A percentile compares a stretch with the other conserved stretches of the same genome.
Conservation (phyloP, 2,888 invertebrate species). For the Tenthredo livida region DNA sequence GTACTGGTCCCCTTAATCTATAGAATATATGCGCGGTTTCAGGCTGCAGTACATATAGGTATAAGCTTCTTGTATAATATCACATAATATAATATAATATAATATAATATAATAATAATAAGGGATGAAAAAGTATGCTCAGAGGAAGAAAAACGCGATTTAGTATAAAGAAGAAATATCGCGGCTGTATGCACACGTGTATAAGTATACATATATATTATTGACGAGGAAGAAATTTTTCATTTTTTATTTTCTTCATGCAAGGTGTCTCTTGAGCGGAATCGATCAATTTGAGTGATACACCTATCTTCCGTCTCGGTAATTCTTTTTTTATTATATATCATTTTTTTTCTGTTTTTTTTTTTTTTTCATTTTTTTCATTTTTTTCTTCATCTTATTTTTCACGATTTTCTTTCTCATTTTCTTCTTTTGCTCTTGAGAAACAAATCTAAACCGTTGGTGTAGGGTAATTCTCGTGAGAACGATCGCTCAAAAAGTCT, state of each 20-base stretch:
- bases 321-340: background rate
- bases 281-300: constrained; percentile 15
- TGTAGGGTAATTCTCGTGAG: background rate
- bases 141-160: background rate
- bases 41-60: background rate
- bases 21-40: background rate
- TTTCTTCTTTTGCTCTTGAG: background rate
- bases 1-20: no score
- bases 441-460: background rate
- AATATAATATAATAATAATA: background rate
- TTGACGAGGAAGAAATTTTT: background rate
- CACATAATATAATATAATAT: background rate
- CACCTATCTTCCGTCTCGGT: background rate
- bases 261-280: background rate
- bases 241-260: background rate
- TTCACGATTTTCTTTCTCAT: background rate
- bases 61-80: no score
- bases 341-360: no score
- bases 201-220: background rate
- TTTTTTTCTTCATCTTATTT: background rate
- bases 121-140: background rate
- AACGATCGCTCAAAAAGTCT: constrained; percentile 16
- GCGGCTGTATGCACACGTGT: background rate
- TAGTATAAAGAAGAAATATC: background rate
- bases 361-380: background rate